A percentile compares a stretch with the other conserved stretches of the same genome.
Conservation (phyloP, 2,888 invertebrate species). For the Coleophora deauratella region DNA sequence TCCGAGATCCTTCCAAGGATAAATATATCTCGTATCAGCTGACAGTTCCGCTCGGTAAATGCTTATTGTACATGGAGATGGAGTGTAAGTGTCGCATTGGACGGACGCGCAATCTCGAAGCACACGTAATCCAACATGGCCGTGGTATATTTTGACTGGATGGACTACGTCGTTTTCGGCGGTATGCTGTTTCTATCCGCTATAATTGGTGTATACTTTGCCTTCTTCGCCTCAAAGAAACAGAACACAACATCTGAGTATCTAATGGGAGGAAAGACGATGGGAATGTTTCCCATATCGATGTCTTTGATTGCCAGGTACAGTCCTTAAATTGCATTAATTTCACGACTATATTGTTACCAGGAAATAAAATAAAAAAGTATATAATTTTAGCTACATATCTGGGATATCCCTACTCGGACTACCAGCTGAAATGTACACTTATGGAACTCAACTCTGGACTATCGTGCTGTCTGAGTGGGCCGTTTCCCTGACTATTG, state of each 20-base stretch:
- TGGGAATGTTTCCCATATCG: slow-evolving; percentile 86
- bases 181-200: slow-evolving; percentile 78
- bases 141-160: slow-evolving; percentile 70
- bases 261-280: slow-evolving; percentile 82
- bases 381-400: slow-evolving; percentile 81
- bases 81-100: slow-evolving; percentile 38
- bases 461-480: slow-evolving; percentile 77
- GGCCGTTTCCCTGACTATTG: slow-evolving; percentile 79
- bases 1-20: slow-evolving; percentile 54
- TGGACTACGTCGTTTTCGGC: slow-evolving; percentile 80
- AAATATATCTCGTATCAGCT: slow-evolving; percentile 50
- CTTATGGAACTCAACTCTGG: slow-evolving; percentile 83
- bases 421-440: slow-evolving; percentile 84
- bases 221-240: slow-evolving; percentile 78
- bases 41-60: slow-evolving; percentile 46
- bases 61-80: slow-evolving; percentile 47
- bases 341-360: no score
- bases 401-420: slow-evolving; percentile 83
- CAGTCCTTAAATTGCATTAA: not conserved
- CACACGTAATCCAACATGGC: slow-evolving; percentile 19
- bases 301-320: slow-evolving; percentile 86
- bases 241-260: slow-evolving; percentile 82
- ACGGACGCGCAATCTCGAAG: slow-evolving; percentile 36
- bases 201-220: slow-evolving; percentile 80
- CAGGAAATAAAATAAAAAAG: no score